Evolutionary conservation across 1,140 invertebrate genomes (phyloP), one percentile per base, ranked within the genome.

Genomic region (Neocloeon triangulifer): DNA sequence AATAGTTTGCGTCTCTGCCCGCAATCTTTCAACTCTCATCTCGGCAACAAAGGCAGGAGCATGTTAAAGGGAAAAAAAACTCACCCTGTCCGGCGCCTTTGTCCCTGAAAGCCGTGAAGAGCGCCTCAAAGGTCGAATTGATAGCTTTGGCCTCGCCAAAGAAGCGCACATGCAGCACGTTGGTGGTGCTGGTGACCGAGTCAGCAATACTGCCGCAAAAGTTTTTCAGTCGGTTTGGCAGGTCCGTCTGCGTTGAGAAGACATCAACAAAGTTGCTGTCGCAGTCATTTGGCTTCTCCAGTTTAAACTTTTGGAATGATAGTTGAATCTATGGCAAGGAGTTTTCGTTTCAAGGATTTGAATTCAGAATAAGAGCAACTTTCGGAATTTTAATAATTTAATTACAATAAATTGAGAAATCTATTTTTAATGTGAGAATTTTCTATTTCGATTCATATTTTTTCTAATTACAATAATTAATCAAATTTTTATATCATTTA

Each of bases 131-230:
- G 14, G 54, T 60, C 13, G 71, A 70, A 39, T 70, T 67, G 32
- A 69, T 52, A 5, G 67, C 67, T 27, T 58, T 59, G 34, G 60
- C 56, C 30, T 67, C 63, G 2, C 69, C 66, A 43, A 66, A 74
- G 48, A 74, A 79, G 30, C 77, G 54, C 19, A 82, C 53, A 40
- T 73, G 65, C 34, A 78, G 56, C 6, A 66, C 52, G 40, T 72
- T 73, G 9, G 57, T 51, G 10, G 55, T 53, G 2, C 66, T 62
- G 25, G 56, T 51, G 8, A 79, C 61, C 7, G 66, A 51, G 37
- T 81, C 77, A 0, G 75, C 75, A 6, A 76, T 69, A 10, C 73
- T 77, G 1, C 78, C 76, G 45, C 80, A 85, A 51, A 77, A 79
- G 42, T 71, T 66, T 41, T 66, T 67, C 9, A 67, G 37, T 34